Percentiles rank a stretch among this genome's conserved stretches.
Evolutionary conservation across 2,113 vertebrate species (phyloP).

Genomic region (Alaudala cheleensis): DNA sequence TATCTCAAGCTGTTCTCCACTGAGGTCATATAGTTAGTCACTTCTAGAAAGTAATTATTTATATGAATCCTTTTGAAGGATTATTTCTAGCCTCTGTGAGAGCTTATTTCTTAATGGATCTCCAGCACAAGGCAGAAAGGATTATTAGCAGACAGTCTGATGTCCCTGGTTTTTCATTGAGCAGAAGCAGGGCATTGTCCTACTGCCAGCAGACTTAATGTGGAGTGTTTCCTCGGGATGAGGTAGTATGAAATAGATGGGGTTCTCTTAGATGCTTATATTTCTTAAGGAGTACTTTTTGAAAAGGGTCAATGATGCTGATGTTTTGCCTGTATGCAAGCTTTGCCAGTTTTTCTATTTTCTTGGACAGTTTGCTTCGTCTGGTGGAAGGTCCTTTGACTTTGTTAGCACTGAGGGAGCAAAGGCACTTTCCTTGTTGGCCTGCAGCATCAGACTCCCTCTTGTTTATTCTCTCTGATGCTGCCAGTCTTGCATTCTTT

Average conservation of each 20-base stretch:
- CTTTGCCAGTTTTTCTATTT: neutral
- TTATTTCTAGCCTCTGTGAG: neutral
- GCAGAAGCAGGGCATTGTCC: neutral
- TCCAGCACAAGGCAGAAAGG: neutral
- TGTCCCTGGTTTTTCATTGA: neutral
- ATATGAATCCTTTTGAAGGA: neutral
- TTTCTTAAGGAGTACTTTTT: neutral
- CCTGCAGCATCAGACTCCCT: neutral
- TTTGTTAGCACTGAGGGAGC: neutral
- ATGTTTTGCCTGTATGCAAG: neutral
- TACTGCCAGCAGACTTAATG: neutral
- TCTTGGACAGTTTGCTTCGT: neutral
- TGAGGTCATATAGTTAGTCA: neutral
- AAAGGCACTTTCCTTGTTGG: neutral
- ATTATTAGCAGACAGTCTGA: neutral
- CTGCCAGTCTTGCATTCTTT: constrained; percentile 21
- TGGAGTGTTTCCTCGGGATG: neutral
- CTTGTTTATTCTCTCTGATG: constrained; percentile 8
- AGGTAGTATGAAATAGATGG: neutral
- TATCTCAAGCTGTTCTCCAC: neutral
- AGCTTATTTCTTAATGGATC: neutral
- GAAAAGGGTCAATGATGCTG: neutral
- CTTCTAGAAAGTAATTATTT: constrained; percentile 7
- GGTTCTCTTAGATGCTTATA: neutral
- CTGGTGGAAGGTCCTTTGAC: neutral